Percentiles rank a stretch among this genome's conserved stretches.
These are phyloP conservation scores for Hoplias malabaricus DNA, from an alignment of 2,113 vertebrate genomes.

Conservation along the genomic window DNA sequence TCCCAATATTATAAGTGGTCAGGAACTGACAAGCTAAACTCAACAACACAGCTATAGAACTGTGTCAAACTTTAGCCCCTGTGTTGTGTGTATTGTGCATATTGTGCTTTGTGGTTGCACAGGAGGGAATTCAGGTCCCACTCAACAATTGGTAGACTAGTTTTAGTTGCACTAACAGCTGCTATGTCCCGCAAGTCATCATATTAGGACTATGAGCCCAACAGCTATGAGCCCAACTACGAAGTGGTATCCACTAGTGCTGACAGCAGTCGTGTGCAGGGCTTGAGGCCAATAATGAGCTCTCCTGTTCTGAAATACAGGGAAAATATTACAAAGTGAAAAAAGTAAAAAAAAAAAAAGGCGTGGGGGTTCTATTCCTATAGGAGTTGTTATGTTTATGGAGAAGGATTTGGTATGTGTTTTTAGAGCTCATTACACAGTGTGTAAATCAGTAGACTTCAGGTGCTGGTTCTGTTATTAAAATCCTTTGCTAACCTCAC, in stretches of 20 bases:
- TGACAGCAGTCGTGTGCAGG: slow-evolving; percentile 18
- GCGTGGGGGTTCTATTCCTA: slow-evolving; percentile 30
- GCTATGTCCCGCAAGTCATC: neutral
- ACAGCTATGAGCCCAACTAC: neutral
- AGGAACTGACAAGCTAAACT: too few relatives aligned
- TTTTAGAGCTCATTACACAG: slow-evolving; percentile 5
- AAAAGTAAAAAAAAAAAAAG: neutral
- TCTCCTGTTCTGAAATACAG: neutral
- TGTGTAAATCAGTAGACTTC: slow-evolving; percentile 35
- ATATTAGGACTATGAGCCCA: neutral
- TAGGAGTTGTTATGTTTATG: slow-evolving; percentile 30
- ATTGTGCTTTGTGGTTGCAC: too few relatives aligned
- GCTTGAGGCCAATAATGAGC: neutral
- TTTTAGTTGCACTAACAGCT: too few relatives aligned
- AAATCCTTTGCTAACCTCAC: slow-evolving; percentile 21
- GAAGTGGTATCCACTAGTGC: neutral
- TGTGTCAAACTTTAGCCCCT: too few relatives aligned
- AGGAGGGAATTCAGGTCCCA: too few relatives aligned
- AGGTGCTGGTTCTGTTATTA: slow-evolving; percentile 36
- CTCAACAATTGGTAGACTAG: too few relatives aligned
- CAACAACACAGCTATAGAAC: too few relatives aligned
- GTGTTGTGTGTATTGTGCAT: too few relatives aligned
- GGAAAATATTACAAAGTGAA: neutral
- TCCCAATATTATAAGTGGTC: too few relatives aligned
- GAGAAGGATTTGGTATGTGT: slow-evolving; percentile 25